These are phyloP conservation scores for Clistopyga incitator DNA, from an alignment of 2,888 invertebrate genomes.

Conservation along the genomic window DNA sequence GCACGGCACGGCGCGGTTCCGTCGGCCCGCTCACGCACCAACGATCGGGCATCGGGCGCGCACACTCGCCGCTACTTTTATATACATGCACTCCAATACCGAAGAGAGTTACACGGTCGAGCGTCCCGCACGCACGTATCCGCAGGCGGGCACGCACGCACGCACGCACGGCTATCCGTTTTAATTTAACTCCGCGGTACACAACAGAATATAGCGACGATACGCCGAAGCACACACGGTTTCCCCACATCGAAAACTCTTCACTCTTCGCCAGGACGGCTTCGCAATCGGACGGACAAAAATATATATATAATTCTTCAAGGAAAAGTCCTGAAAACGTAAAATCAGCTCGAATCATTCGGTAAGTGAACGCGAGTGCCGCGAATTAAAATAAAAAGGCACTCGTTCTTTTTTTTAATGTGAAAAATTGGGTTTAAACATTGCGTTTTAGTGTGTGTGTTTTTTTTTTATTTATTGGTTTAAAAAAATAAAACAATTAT, in stretches of 20 bases:
- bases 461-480: too few relatives aligned
- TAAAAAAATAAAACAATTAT: too few relatives aligned
- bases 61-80: not conserved
- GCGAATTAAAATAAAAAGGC: too few relatives aligned
- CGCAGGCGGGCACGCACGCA: constrained; percentile 66
- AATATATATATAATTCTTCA: constrained; percentile 36
- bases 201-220: constrained; percentile 26
- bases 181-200: constrained; percentile 61
- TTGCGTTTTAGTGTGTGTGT: too few relatives aligned
- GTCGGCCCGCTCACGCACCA: constrained; percentile 33
- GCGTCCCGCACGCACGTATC: constrained; percentile 62
- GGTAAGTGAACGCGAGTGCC: constrained; percentile 15
- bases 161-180: constrained; percentile 66
- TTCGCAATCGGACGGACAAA: constrained; percentile 2
- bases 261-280: constrained; percentile 21
- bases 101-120: constrained; percentile 23
- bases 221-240: constrained; percentile 3
- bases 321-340: not conserved
- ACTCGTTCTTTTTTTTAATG: too few relatives aligned
- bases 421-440: not conserved
- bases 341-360: not conserved
- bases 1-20: not conserved
- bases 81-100: constrained; percentile 1
- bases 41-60: constrained; percentile 2
- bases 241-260: constrained; percentile 31